These are phyloP conservation scores for Pristionchus arcanus DNA, from an alignment of 2,888 invertebrate genomes.

Conservation along the genomic window DNA sequence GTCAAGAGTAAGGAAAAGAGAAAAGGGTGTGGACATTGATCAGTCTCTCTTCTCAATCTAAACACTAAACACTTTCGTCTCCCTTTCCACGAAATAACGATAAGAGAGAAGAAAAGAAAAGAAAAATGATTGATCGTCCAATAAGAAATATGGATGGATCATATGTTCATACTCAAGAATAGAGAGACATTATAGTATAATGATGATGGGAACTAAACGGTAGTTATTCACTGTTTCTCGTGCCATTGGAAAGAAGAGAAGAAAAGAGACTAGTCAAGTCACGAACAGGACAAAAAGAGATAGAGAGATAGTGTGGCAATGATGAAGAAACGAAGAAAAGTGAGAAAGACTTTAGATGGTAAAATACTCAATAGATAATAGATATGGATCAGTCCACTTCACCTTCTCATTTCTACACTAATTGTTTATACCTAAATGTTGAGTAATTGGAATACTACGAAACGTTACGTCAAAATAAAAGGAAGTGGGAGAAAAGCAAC, in stretches of 20 bases:
- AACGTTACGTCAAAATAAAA: background rate
- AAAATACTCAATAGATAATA: background rate
- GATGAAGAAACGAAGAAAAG: background rate
- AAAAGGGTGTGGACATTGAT: slow-evolving; percentile 1
- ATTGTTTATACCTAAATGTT: background rate
- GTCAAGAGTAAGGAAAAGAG: background rate
- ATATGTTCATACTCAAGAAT: background rate
- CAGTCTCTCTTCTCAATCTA: background rate
- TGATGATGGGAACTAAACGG: slow-evolving; percentile 32
- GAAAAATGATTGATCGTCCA: slow-evolving; percentile 20
- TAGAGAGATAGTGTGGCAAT: background rate
- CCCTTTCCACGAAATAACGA: background rate
- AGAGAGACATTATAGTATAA: background rate
- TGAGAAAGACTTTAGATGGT: background rate
- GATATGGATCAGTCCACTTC: background rate
- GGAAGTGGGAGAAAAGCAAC: background rate
- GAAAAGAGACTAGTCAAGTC: slow-evolving; percentile 16
- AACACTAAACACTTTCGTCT: slow-evolving; percentile 3
- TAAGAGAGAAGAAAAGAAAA: background rate
- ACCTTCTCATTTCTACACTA: background rate
- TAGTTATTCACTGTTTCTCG: background rate
- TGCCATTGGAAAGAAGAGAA: background rate
- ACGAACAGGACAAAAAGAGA: background rate
- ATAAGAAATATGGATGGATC: background rate
- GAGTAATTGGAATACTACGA: too few relatives aligned